A percentile compares a stretch with the other conserved stretches of the same genome.
Conservation (phyloP, 1,140 invertebrate genomes). For the Glossosoma conforme region DNA sequence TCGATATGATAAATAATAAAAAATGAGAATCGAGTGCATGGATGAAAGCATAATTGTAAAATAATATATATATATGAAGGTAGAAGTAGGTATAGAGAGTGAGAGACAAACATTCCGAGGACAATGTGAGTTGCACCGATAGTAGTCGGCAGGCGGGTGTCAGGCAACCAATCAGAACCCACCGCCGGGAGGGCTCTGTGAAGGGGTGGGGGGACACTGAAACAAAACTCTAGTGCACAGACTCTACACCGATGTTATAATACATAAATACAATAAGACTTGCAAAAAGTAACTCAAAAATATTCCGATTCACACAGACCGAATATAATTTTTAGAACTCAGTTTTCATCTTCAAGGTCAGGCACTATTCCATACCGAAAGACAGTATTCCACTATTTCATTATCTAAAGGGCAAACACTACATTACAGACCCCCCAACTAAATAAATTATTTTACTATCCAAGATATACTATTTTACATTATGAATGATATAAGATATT, state of each 20-base stretch:
- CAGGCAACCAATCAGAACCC: conserved; percentile 25
- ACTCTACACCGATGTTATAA: conserved; percentile 29
- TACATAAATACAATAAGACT: conserved; percentile 22
- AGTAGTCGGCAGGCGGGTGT: conserved; percentile 20
- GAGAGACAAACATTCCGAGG: conserved; percentile 37
- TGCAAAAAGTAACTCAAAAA: conserved; percentile 18
- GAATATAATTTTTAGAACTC: too few species aligned
- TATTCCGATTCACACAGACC: conserved; percentile 29
- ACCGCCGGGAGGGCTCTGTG: conserved; percentile 33
- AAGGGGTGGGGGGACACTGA: conserved; percentile 49
- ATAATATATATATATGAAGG: conserved; percentile 27
- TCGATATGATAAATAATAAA: too few species aligned
- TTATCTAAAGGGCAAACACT: too few species aligned
- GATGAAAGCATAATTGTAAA: conserved; percentile 19
- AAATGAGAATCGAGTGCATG: conserved; percentile 8
- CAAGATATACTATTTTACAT: too few species aligned
- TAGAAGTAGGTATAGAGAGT: conserved; percentile 30
- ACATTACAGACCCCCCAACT: too few species aligned
- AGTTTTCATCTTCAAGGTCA: too few species aligned
- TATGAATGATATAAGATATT: too few species aligned
- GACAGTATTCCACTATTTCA: too few species aligned
- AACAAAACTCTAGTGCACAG: conserved; percentile 52
- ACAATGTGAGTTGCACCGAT: conserved; percentile 28
- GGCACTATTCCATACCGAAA: too few species aligned
- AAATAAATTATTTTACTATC: too few species aligned